Evolutionary conservation across 2,797 vertebrate species (phyloP).

Genomic region (Apogon talboti): DNA sequence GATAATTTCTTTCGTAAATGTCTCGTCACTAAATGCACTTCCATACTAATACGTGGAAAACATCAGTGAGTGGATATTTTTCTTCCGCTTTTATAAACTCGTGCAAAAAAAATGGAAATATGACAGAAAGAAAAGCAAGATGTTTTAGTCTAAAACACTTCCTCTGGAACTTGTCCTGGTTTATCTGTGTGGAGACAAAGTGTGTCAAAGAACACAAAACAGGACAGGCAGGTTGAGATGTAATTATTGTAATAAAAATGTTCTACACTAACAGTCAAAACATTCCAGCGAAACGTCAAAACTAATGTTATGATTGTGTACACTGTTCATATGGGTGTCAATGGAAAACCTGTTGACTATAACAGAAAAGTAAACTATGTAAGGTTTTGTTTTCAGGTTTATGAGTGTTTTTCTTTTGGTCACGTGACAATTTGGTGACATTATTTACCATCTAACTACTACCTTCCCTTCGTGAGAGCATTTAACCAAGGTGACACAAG

Average conservation of each 20-base stretch:
- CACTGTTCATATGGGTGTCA: constrained; percentile 3
- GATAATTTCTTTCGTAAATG: constrained; percentile 42
- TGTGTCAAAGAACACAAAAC: constrained; percentile 64
- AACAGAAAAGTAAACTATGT: neutral
- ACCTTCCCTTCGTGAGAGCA: constrained; percentile 3
- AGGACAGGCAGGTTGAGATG: constrained; percentile 64
- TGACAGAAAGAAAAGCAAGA: constrained; percentile 47
- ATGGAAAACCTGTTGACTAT: neutral
- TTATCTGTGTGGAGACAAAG: constrained; percentile 37
- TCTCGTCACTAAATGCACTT: neutral
- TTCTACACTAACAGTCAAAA: constrained; percentile 62
- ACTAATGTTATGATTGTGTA: constrained; percentile 42
- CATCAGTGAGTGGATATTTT: constrained; percentile 40
- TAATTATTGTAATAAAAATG: constrained; percentile 78
- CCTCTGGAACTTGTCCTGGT: constrained; percentile 45
- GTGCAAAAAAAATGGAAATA: constrained; percentile 22
- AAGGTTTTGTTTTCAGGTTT: neutral
- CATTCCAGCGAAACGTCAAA: constrained; percentile 64
- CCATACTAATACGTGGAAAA: neutral
- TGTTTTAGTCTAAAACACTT: constrained; percentile 55
- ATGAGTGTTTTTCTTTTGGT: neutral
- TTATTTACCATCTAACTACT: neutral
- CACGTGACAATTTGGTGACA: neutral
- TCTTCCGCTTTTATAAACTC: constrained; percentile 27
- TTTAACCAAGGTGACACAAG: constrained; percentile 16